Conservation (phyloP, 1,140 invertebrate species). For the Drosophila murphyi region DNA sequence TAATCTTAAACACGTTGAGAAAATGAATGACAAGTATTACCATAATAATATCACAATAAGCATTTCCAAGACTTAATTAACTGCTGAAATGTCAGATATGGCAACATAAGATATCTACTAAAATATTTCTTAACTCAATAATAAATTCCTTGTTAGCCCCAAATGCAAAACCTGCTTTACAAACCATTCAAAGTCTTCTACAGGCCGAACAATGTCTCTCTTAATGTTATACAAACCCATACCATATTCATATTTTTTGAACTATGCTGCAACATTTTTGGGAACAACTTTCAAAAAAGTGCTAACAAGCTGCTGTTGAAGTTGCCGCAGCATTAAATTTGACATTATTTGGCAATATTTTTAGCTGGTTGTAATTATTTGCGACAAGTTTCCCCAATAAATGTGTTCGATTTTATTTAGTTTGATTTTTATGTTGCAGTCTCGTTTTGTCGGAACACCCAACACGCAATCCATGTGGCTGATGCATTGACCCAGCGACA, state of each 20-base stretch:
- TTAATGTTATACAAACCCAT: conserved; percentile 19
- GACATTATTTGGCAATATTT: conserved; percentile 70
- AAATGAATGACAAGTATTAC: neutral
- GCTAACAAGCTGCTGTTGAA: conserved; percentile 44
- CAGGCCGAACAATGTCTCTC: conserved; percentile 35
- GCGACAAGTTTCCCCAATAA: conserved; percentile 48
- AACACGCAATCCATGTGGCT: conserved; percentile 45
- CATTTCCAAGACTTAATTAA: neutral
- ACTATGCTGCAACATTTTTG: conserved; percentile 31
- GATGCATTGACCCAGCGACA: conserved; percentile 15
- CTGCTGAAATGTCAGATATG: neutral
- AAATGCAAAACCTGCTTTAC: conserved; percentile 10
- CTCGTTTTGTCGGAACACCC: conserved; percentile 30
- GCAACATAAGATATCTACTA: neutral
- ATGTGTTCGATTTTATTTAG: conserved; percentile 25
- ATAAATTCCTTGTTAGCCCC: neutral
- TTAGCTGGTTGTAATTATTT: conserved; percentile 40
- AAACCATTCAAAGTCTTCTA: conserved; percentile 11
- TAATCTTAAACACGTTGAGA: too few species aligned
- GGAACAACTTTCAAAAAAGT: conserved; percentile 69
- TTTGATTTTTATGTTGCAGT: conserved; percentile 25
- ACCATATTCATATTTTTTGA: conserved; percentile 45
- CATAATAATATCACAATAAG: neutral
- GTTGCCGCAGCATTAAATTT: conserved; percentile 52
- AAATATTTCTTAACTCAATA: neutral